A percentile compares a stretch with the other conserved stretches of the same genome.
Conservation (phyloP, 2,113 vertebrate species). For the Thunnus maccoyii region DNA sequence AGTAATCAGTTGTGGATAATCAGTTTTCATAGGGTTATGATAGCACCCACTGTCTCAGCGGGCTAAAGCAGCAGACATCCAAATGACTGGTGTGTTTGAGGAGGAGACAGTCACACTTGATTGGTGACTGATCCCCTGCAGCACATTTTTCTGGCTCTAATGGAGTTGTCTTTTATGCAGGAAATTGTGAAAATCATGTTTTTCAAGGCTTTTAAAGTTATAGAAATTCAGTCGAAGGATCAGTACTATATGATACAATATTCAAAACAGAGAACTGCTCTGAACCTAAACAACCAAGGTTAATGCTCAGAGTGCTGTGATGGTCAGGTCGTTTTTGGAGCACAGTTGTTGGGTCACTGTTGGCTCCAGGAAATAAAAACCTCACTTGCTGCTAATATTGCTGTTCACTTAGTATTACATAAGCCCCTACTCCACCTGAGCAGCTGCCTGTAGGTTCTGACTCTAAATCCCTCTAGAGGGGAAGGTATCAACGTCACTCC, state of each 20-base stretch:
- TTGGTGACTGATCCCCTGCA: conserved; percentile 48
- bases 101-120: conserved; percentile 51
- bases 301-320: too few relatives aligned
- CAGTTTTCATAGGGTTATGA: conserved; percentile 55
- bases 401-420: too few relatives aligned
- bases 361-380: too few relatives aligned
- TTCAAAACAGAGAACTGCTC: conserved; percentile 1
- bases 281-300: background rate
- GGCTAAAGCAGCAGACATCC: conserved; percentile 40
- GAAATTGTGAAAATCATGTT: conserved; percentile 33
- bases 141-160: conserved; percentile 53
- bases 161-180: conserved; percentile 35
- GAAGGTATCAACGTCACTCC: too few relatives aligned
- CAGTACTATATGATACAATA: background rate
- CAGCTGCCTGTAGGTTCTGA: too few relatives aligned
- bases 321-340: too few relatives aligned
- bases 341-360: too few relatives aligned
- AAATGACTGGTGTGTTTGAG: conserved; percentile 49
- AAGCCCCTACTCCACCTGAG: too few relatives aligned
- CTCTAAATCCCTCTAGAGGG: too few relatives aligned
- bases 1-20: conserved; percentile 66
- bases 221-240: conserved; percentile 11
- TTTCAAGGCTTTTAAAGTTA: conserved; percentile 1
- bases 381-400: too few relatives aligned
- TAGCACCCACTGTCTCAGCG: conserved; percentile 42